phyloP scores from a whole-genome alignment of 2,797 vertebrate species.

The Gymnothorax reevesii region DNA sequence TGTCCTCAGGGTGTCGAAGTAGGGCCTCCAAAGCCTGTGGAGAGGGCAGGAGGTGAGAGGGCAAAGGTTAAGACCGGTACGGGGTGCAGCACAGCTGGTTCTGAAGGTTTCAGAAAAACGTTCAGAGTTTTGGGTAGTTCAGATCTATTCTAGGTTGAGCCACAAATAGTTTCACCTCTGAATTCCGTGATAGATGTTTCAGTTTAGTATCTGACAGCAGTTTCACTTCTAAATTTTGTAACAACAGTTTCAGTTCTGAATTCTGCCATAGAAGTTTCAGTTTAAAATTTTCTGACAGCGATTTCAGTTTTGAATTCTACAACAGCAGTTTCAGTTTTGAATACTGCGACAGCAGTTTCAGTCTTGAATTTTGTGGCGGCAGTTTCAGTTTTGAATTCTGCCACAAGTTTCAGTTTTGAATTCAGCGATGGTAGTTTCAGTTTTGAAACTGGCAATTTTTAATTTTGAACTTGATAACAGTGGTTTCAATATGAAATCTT shows the following conservation, averaged over 20 bases:
- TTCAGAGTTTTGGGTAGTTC: neutral
- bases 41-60: neutral
- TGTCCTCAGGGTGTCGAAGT: slow-evolving; percentile 91
- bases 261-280: neutral
- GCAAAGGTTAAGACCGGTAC: neutral
- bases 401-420: neutral
- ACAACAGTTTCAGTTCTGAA: neutral
- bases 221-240: too few species aligned
- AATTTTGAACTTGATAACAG: too few species aligned
- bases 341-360: neutral
- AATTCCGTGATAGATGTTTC: too few species aligned
- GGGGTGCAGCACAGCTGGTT: neutral
- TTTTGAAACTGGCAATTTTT: neutral
- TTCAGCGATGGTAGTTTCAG: neutral
- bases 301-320: neutral
- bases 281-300: neutral
- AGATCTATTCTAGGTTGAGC: too few species aligned
- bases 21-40: slow-evolving; percentile 80
- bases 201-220: too few species aligned
- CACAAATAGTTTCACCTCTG: too few species aligned
- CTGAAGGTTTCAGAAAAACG: neutral
- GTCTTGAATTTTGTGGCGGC: neutral
- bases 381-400: neutral
- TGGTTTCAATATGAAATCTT: too few species aligned
- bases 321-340: neutral